phyloP scores from a whole-genome alignment of 2,888 invertebrate genomes.

The Xanthostigma xanthostigma region DNA sequence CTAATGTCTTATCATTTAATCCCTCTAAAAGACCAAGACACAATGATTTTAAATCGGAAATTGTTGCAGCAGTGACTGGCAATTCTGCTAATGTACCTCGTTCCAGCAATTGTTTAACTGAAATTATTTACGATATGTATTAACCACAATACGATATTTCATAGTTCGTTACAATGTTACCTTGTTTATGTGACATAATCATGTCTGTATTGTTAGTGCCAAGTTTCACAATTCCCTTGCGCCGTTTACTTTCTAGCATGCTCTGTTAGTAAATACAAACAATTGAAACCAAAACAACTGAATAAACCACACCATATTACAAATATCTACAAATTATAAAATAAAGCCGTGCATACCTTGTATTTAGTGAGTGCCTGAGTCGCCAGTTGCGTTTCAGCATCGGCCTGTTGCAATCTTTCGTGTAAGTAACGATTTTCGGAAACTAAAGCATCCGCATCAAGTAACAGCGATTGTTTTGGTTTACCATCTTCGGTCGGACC shows the following conservation, averaged over 20 bases:
- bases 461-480: slow-evolving; percentile 23
- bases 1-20: slow-evolving; percentile 71
- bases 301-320: slow-evolving; percentile 6
- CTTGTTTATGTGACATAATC: slow-evolving; percentile 70
- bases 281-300: slow-evolving; percentile 8
- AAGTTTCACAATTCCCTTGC: slow-evolving; percentile 53
- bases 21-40: slow-evolving; percentile 69
- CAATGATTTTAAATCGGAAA: slow-evolving; percentile 60
- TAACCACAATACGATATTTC: slow-evolving; percentile 1
- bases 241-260: slow-evolving; percentile 55
- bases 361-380: slow-evolving; percentile 59
- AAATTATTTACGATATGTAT: slow-evolving; percentile 15
- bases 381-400: slow-evolving; percentile 63
- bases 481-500: slow-evolving; percentile 15
- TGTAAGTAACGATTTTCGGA: slow-evolving; percentile 70
- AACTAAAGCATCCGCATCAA: slow-evolving; percentile 66
- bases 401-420: slow-evolving; percentile 61
- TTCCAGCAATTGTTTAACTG: slow-evolving; percentile 62
- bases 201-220: slow-evolving; percentile 50
- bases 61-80: slow-evolving; percentile 46
- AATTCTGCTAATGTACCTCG: slow-evolving; percentile 37
- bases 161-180: slow-evolving; percentile 27
- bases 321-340: slow-evolving; percentile 3
- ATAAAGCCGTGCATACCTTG: slow-evolving; percentile 36
- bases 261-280: slow-evolving; percentile 28